Percentiles rank a stretch among this genome's conserved stretches.
Conservation (phyloP, 1,140 invertebrate species). For the Drosophila kohkoa region DNA sequence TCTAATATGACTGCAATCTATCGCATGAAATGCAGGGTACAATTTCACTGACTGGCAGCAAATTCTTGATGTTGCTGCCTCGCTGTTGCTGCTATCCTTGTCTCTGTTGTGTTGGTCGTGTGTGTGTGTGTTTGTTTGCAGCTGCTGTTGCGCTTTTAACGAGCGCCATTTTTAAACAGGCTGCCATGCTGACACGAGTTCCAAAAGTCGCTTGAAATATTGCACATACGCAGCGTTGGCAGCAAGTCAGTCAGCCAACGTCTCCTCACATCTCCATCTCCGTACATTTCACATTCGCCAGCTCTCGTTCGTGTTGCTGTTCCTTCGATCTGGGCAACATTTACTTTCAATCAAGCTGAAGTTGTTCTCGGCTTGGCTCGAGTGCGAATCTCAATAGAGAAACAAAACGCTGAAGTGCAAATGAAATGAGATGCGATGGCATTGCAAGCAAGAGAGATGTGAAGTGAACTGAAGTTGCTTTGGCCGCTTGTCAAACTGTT, state of each 20-base stretch:
- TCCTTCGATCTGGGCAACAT: slow-evolving; percentile 48
- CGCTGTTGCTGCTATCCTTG: slow-evolving; percentile 24
- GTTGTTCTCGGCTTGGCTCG: slow-evolving; percentile 22
- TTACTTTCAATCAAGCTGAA: slow-evolving; percentile 62
- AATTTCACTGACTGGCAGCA: slow-evolving; percentile 55
- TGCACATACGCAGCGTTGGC: slow-evolving; percentile 57
- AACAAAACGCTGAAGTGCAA: slow-evolving; percentile 63
- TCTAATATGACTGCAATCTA: no score
- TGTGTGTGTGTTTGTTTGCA: slow-evolving; percentile 21
- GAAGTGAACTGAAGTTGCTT: neutral
- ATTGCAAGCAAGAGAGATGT: slow-evolving; percentile 16
- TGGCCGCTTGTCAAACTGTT: slow-evolving; percentile 42
- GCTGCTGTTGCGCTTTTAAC: slow-evolving; percentile 63
- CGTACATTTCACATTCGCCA: neutral
- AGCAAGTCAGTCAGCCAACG: neutral
- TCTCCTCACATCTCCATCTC: slow-evolving; percentile 6
- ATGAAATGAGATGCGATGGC: slow-evolving; percentile 45
- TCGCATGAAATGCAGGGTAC: neutral
- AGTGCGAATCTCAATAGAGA: slow-evolving; percentile 52
- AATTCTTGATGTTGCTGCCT: slow-evolving; percentile 42
- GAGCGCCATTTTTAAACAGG: slow-evolving; percentile 52
- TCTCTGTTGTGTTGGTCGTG: neutral
- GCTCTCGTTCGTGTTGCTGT: neutral
- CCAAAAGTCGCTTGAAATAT: slow-evolving; percentile 55
- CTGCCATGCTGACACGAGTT: slow-evolving; percentile 46